These are phyloP conservation scores for Sisyra terminalis DNA, from an alignment of 2,888 invertebrate genomes.

Conservation along the genomic window DNA sequence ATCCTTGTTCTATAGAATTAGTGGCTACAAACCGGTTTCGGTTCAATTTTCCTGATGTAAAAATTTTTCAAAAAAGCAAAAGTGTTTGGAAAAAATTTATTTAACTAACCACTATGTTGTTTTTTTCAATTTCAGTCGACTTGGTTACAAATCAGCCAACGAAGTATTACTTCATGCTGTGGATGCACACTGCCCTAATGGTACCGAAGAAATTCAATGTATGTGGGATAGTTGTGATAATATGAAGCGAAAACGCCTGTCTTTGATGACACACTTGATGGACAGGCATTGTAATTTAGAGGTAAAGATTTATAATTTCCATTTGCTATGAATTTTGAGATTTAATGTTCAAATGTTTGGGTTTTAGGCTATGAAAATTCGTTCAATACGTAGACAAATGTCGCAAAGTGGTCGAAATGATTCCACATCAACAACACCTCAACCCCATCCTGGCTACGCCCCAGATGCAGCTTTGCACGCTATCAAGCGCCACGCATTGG, in stretches of 20 bases:
- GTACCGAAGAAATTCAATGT: conserved; percentile 61
- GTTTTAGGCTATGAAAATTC: conserved; percentile 39
- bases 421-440: conserved; percentile 34
- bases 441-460: conserved; percentile 70
- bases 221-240: conserved; percentile 85
- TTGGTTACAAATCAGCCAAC: conserved; percentile 50
- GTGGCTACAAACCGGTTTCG: too few species aligned
- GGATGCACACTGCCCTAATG: conserved; percentile 61
- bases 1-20: too few species aligned
- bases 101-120: background rate
- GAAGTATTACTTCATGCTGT: conserved; percentile 82
- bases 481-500: conserved; percentile 85
- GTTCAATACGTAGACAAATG: conserved; percentile 45
- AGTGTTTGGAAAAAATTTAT: background rate
- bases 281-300: conserved; percentile 86
- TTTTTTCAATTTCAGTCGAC: conserved; percentile 26
- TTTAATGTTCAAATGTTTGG: background rate
- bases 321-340: background rate
- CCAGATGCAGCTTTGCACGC: conserved; percentile 94
- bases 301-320: conserved; percentile 27
- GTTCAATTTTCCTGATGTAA: too few species aligned
- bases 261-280: conserved; percentile 89
- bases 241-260: conserved; percentile 78
- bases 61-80: conserved; percentile 1
- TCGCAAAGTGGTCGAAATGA: conserved; percentile 31